phyloP scores from a whole-genome alignment of 1,140 invertebrate species.

The Dendroctonus valens region DNA sequence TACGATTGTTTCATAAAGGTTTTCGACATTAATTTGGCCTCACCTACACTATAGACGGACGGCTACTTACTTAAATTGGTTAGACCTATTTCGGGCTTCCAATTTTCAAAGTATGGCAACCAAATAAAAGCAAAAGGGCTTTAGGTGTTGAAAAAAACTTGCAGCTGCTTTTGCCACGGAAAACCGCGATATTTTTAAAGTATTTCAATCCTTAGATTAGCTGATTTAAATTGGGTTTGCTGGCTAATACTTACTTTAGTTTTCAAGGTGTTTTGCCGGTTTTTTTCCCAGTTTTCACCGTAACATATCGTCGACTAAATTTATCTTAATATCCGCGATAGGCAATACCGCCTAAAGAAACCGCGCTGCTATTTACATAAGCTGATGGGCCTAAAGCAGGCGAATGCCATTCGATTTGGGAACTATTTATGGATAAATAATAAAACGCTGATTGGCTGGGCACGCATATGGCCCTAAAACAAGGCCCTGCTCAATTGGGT shows the following conservation, averaged over 20 bases:
- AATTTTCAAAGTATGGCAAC: too few relatives aligned
- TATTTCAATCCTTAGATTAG: too few relatives aligned
- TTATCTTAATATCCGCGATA: background rate
- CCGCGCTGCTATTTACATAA: background rate
- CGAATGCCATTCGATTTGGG: slow-evolving; percentile 21
- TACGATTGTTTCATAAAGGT: slow-evolving; percentile 32
- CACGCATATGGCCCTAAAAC: background rate
- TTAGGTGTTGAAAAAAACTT: too few relatives aligned
- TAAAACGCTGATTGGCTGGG: slow-evolving; percentile 11
- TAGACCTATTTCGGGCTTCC: background rate
- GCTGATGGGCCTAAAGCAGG: slow-evolving; percentile 19
- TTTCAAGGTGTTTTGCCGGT: too few relatives aligned
- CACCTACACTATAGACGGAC: background rate
- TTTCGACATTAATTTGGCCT: slow-evolving; percentile 1
- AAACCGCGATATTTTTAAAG: too few relatives aligned
- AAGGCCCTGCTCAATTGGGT: too few relatives aligned
- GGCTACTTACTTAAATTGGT: background rate
- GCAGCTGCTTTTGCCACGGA: too few relatives aligned
- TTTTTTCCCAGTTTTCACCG: too few relatives aligned
- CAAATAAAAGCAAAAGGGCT: too few relatives aligned
- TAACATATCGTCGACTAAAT: too few relatives aligned
- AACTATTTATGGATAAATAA: slow-evolving; percentile 20
- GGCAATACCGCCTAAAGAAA: slow-evolving; percentile 6
- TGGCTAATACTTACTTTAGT: too few relatives aligned
- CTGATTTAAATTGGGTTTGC: too few relatives aligned